These are phyloP conservation scores for Caenorhabditis doughertyi DNA, from an alignment of 2,888 invertebrate genomes.

Conservation along the genomic window DNA sequence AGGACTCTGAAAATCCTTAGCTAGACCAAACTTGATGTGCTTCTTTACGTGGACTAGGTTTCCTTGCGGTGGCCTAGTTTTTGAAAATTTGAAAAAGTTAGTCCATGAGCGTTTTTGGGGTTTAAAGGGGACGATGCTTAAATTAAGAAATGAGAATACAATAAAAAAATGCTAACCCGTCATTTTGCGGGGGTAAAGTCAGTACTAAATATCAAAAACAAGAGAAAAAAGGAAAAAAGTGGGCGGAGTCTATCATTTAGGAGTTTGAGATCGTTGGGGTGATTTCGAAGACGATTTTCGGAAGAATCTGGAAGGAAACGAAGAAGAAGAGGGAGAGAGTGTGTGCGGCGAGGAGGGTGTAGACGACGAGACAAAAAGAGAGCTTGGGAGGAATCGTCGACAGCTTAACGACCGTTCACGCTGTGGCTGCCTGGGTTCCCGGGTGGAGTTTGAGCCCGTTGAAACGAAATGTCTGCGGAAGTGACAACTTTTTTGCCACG, in stretches of 20 bases:
- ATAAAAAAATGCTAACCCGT: neutral
- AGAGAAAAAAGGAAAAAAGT: neutral
- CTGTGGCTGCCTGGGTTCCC: neutral
- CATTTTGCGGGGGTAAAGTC: neutral
- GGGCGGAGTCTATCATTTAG: constrained; percentile 6
- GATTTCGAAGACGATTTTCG: constrained; percentile 29
- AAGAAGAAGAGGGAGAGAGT: constrained; percentile 32
- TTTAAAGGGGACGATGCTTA: no score
- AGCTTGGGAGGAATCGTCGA: neutral
- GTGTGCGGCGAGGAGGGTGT: constrained; percentile 13
- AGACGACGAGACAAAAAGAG: constrained; percentile 11
- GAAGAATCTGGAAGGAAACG: constrained; percentile 24
- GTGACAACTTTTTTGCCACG: constrained; percentile 74
- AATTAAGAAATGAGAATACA: neutral
- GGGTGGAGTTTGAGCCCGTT: constrained; percentile 69
- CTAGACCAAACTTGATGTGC: neutral
- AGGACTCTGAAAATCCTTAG: no score
- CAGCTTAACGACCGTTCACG: constrained; percentile 1
- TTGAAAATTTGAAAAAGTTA: neutral
- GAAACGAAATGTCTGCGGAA: constrained; percentile 77
- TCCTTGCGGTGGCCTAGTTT: neutral
- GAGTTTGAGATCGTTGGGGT: constrained; percentile 31
- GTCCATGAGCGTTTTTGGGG: neutral
- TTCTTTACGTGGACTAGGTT: neutral
- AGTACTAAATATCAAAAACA: neutral